Evolutionary conservation across 2,888 invertebrate species (phyloP).

Genomic region (Aromia moschata): DNA sequence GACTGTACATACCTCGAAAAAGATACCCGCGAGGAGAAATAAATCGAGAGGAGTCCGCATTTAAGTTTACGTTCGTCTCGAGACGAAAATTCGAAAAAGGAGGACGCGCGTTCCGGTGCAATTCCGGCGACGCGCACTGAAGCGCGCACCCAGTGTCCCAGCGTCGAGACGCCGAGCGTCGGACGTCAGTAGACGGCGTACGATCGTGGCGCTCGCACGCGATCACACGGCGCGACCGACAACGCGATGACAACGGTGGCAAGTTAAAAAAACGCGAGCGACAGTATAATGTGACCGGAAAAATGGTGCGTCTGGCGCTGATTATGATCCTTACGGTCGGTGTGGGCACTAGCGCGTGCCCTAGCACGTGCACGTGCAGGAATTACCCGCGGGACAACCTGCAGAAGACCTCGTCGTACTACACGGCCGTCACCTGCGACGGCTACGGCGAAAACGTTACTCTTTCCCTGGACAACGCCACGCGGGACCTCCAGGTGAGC

Average conservation of each 20-base stretch:
- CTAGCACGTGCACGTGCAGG: constrained; percentile 54
- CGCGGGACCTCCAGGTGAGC: constrained; percentile 41
- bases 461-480: constrained; percentile 39
- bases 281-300: constrained; percentile 47
- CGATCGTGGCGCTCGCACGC: constrained; percentile 19
- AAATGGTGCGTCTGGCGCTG: constrained; percentile 55
- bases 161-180: constrained; percentile 38
- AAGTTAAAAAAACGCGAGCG: too few relatives aligned
- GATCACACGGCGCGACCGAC: constrained; percentile 12
- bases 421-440: constrained; percentile 39
- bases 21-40: constrained; percentile 12
- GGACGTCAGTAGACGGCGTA: constrained; percentile 39
- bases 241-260: constrained; percentile 16
- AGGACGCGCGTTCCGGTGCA: constrained; percentile 12
- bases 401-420: constrained; percentile 37
- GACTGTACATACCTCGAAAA: constrained; percentile 5
- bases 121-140: constrained; percentile 35
- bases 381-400: constrained; percentile 44
- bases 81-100: constrained; percentile 23
- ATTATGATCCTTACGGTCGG: constrained; percentile 54
- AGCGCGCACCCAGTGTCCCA: constrained; percentile 44
- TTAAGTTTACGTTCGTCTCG: constrained; percentile 24
- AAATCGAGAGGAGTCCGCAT: constrained; percentile 28
- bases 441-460: constrained; percentile 37
- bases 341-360: constrained; percentile 52